Evolutionary conservation across 1,140 invertebrate genomes (phyloP), one percentile per base, ranked within the genome.

Genomic region (Philotrypesis tridentata): DNA sequence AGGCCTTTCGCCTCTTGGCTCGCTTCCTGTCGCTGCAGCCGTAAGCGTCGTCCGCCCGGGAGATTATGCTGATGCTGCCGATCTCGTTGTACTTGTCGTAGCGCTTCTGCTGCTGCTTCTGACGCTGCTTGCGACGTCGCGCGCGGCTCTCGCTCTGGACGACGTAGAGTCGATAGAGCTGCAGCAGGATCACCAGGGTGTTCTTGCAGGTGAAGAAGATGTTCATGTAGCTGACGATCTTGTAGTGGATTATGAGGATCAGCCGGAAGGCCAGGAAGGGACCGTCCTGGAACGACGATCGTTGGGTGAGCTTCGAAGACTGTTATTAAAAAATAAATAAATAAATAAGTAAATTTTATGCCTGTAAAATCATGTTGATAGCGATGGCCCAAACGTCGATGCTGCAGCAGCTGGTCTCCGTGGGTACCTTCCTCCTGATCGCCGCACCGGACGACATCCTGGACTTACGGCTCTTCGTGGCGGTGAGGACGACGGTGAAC

Each of bases 191-290:
- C 7, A 98, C 97, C 85, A 97, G 91, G 2, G 95, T 96, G 86
- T 97, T 97, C 88, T 97, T 96, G 89, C 96, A 97, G 84, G 97
- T 98, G 90, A 98, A 98, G 90, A 98, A 98, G 72, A 98, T 95
- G 86, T 98, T 98, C 94, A 97, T 97, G 87, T 98, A 98, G 86
- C 96, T 97, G 70, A 98, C 95, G 25, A 98, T 97, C 79, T 95
- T 93, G 87, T 97, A 98, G 84, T 97, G 95, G 0, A 95, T 93
- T 29, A 98, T 98, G 21, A 98, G 94, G 21, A 97, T 93, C 3
- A 97, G 90, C 5, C 97, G 92, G 85, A 98, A 96, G 0, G 94
- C 95, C 3, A 98, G 91, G 89, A 97, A 98, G 0, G 97, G 97
- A 0, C 95, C 96, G 89, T 98, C 97, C 89, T 92, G 87, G 74